Evolutionary conservation across 2,113 vertebrate genomes (phyloP), one percentile per base, ranked within the genome.

Genomic region (Ranitomeya variabilis): DNA sequence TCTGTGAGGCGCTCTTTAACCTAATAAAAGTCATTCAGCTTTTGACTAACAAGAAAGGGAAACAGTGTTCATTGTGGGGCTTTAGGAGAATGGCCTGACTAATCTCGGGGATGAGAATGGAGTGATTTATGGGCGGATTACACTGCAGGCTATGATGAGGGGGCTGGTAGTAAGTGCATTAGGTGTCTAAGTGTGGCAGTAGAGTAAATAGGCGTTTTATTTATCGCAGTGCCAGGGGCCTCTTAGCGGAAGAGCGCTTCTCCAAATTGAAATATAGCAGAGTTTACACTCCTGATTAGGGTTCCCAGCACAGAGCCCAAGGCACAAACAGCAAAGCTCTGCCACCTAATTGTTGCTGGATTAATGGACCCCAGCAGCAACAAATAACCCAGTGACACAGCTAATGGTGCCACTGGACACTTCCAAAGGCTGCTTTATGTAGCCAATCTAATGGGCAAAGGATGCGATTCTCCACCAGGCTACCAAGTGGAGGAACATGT

Each of bases 211-310:
- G 97, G 96, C 97, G 96, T 97, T 97, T 99, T 99, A 98, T 99
- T 99, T 99, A 99, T 99, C 95, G 96, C 96, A 96, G 96, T 97
- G 97, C 97, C 96, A 96, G 96, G 96, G 96, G 96, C 97, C 97
- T 97, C 96, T 97, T 96, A 98, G 97, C 97, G 97, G 97, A 99
- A 99, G 96, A 98, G 97, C 95, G 96, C 96, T 96, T 96, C 96
- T 97, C 96, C 96, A 99, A 99, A 99, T 99, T 99, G 98, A 99
- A 98, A 97, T 97, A 98, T 97, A 97, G 97, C 96, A 96, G 97
- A 99, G 98, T 99, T 99, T 99, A 99, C 97, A 96, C 97, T 99
- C 97, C 96, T 98, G 97, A 97, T 98, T 98, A 98, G 97, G 95
- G 97, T 94, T 95, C 95, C 95, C 96, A 97, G 96, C 97, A 92